Evolutionary conservation across 2,888 invertebrate species (phyloP), one percentile per base, ranked within the genome.

Genomic region (Calameuta idolon): DNA sequence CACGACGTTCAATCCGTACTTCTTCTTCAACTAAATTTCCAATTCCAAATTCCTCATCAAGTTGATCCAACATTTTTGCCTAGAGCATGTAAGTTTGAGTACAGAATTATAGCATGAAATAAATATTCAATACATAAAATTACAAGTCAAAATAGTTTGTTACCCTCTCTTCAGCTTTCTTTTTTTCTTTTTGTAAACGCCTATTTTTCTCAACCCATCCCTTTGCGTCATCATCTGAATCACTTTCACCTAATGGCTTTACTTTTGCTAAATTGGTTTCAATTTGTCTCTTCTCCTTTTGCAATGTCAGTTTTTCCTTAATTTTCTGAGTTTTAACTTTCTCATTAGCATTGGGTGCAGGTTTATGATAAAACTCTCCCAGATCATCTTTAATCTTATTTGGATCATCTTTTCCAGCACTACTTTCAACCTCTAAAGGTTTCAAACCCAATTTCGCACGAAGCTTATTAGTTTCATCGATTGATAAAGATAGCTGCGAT

Each of bases 1-100:
- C 91, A 73, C 90, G 92, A 35, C 94, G 93, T 75, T 94, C 94
- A 80, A 92, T 93, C 75, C 92, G 92, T 82, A 94, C 94, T 86
- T 97, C 97, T 84, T 96, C 95, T 82, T 96, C 96, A n/a, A 98
- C 94, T 75, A 98, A 92, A 85, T 95, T 96, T 23, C 95, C 94
- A 80, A 98, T 95, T 40, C 98, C 98, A 93, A 99, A 98, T 90
- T 97, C 98, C 84, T 95, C 96, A 92, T 99, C 99, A 93, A 99
- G 94, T 92, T 99, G 98, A 92, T 98, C 98, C 88, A 99, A 92
- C 93, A 97, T 94, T 90, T 97, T 98, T 34, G 98, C 99, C 97
- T 97, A 89, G 11, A 87, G 78, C 79, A 85, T 55, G 23, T 55
- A 55, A 55, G 55, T 55, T 55, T 85, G 81, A 33, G 76, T 75